Evolutionary conservation across 2,888 invertebrate genomes (phyloP).

Genomic region (Coleophora flavipennella): DNA sequence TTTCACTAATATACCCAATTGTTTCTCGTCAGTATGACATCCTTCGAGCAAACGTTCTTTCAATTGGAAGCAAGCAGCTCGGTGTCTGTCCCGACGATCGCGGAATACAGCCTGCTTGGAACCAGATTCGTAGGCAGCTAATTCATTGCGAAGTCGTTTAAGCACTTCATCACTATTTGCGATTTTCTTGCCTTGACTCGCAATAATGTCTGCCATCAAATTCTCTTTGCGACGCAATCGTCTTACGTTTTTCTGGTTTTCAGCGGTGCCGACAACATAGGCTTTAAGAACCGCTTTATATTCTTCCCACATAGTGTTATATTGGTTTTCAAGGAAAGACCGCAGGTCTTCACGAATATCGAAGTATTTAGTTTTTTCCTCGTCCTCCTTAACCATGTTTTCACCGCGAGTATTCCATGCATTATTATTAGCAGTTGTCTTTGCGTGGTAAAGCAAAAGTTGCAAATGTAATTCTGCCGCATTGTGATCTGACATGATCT

Average conservation of each 20-base stretch:
- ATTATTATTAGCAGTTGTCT: constrained; percentile 41
- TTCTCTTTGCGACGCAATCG: constrained; percentile 54
- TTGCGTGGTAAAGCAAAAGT: constrained; percentile 44
- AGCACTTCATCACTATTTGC: constrained; percentile 48
- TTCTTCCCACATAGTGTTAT: constrained; percentile 50
- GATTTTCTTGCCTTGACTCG: constrained; percentile 53
- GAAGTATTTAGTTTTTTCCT: constrained; percentile 42
- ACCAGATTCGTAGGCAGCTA: constrained; percentile 57
- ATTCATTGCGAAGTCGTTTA: constrained; percentile 42
- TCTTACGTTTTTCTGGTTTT: constrained; percentile 54
- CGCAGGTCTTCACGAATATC: constrained; percentile 46
- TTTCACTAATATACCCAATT: constrained; percentile 40
- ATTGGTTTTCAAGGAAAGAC: constrained; percentile 48
- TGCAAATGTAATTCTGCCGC: constrained; percentile 57
- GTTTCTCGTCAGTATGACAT: constrained; percentile 35
- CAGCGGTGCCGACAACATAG: constrained; percentile 48
- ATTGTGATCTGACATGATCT: constrained; percentile 38
- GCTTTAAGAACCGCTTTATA: constrained; percentile 50
- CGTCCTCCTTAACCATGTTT: constrained; percentile 56
- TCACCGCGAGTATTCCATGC: constrained; percentile 57
- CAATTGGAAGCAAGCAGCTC: constrained; percentile 42
- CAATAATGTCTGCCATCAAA: constrained; percentile 59
- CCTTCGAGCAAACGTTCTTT: constrained; percentile 40
- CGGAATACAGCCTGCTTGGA: constrained; percentile 57
- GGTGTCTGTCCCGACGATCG: constrained; percentile 50